Evolutionary conservation across 2,888 invertebrate species (phyloP), one percentile per base, ranked within the genome.

Genomic region (Drosophila melanosoma): DNA sequence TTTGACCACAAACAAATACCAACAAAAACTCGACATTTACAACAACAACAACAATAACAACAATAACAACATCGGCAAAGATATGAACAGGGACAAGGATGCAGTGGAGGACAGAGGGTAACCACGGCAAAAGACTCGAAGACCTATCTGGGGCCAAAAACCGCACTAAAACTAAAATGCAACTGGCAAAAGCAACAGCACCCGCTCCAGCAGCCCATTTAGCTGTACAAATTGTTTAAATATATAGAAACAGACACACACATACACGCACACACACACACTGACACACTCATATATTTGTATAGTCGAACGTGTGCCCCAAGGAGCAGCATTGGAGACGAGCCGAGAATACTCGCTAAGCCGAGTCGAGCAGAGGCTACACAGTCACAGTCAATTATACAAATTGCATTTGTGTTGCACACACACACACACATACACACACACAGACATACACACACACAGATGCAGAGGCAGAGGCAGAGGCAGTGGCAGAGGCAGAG

Each of bases 341-440:
- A 63, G 67, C 42, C 36, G 54, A 35, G 45, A 15, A 45, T 23
- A 4, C 35, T 45, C 56, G 56, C 63, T 52, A 40, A 57, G 56
- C 59, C 42, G 62, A 60, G 51, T 32, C 63, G 53, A 66, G 54
- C 52, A 60, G 64, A 70, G 79, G 79, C 71, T 67, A 79, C 81
- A 87, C 81, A 87, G 84, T 84, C 88, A 82, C 88, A 86, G 86
- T 87, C 86, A 86, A 89, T 86, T 86, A 86, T 87, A 89, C 90
- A 86, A 86, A 89, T 86, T 86, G 88, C 90, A 90, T 87, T 87
- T 87, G 87, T 70, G 69, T 73, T 70, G 59, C 51, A 61, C 36
- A 20, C 35, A 51, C 58, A 67, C 20, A 45, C 32, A 29, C 32
- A 56, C 15, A 53, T 38, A 58, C 36, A 23, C 42, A 36, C 20